These are phyloP conservation scores for Gadopsis bispinosus DNA, from an alignment of 2,797 vertebrate species.

Conservation along the genomic window DNA sequence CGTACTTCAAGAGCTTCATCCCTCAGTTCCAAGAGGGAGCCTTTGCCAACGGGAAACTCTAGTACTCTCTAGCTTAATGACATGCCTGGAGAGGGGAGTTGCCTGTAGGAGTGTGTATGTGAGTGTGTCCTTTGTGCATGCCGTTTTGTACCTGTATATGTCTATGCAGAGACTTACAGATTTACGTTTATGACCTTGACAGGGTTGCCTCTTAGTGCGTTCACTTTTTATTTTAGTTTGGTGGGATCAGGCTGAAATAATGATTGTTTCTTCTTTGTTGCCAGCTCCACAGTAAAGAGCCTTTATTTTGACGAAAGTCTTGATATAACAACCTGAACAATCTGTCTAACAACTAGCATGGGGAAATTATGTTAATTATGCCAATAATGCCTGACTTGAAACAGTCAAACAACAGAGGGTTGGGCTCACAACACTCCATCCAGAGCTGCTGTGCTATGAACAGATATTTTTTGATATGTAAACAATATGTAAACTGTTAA, in stretches of 20 bases:
- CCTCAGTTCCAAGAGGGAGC: slow-evolving; percentile 99
- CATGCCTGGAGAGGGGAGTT: slow-evolving; percentile 60
- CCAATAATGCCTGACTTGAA: not conserved
- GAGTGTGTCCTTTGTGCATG: slow-evolving; percentile 28
- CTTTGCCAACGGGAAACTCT: slow-evolving; percentile 97
- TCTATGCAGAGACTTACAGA: slow-evolving; percentile 30
- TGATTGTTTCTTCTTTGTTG: not conserved
- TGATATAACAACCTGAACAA: slow-evolving; percentile 11
- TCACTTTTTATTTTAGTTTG: slow-evolving; percentile 20
- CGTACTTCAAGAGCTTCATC: slow-evolving; percentile 96
- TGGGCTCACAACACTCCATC: slow-evolving; percentile 17
- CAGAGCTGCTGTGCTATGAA: slow-evolving; percentile 11
- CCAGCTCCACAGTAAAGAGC: slow-evolving; percentile 6
- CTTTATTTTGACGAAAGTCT: slow-evolving; percentile 40
- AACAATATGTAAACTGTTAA: slow-evolving; percentile 36
- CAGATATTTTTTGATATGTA: slow-evolving; percentile 24
- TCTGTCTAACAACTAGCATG: slow-evolving; percentile 24
- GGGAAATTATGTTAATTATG: slow-evolving; percentile 6
- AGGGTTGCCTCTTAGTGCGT: slow-evolving; percentile 12
- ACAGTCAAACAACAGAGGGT: slow-evolving; percentile 10
- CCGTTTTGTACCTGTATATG: slow-evolving; percentile 35
- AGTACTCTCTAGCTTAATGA: slow-evolving; percentile 74
- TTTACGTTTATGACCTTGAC: slow-evolving; percentile 29
- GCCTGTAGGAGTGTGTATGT: slow-evolving; percentile 41
- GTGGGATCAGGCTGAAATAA: not conserved